Evolutionary conservation across 2,888 invertebrate species (phyloP), one percentile per base, ranked within the genome.

Genomic region (Tetragonula carbonaria): DNA sequence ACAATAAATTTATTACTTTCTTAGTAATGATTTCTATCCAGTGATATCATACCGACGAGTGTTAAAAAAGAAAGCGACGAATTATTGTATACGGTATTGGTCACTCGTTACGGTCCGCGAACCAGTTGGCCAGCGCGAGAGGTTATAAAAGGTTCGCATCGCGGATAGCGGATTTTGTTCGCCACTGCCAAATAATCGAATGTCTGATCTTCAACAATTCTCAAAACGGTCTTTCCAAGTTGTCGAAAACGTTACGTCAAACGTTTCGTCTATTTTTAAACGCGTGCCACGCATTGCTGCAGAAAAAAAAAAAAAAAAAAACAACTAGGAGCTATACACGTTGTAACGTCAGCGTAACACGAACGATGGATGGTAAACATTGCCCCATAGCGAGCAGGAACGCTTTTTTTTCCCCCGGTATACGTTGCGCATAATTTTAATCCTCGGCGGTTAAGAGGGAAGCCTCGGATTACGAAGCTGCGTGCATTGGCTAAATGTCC

Each of bases 391-490:
- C 45, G 45, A 45, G 45, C 8, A 5, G 14, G 16, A 45, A 67
- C 6, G 23, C 65, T 53, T 66, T 38, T 66, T 53, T 6, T 28
- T 0, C 28, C 51, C 33, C 51, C 33, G 57, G 16, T 8, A 18
- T 59, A 57, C 18, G 21, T 0, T 23, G 59, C 33, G 57, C 72
- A 65, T 75, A 75, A 83, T 78, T 78, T 75, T 63, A 73, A 79
- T 79, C 53, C 65, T 66, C 38, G 74, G 74, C 66, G 70, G 62
- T 63, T 76, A 70, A 57, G 51, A 77, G 77, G 63, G 81, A 75
- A 86, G 82, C 71, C 80, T 83, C 70, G 51, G 81, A 84, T 86
- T 70, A 84, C 77, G 84, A 86, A 75, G 84, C 76, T 81, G 84
- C 68, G 80, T 78, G 86, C 74, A 85, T 81, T 70, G 80, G 82